These are phyloP conservation scores for Hemiscyllium ocellatum DNA, from an alignment of 2,113 vertebrate genomes.

Conservation along the genomic window DNA sequence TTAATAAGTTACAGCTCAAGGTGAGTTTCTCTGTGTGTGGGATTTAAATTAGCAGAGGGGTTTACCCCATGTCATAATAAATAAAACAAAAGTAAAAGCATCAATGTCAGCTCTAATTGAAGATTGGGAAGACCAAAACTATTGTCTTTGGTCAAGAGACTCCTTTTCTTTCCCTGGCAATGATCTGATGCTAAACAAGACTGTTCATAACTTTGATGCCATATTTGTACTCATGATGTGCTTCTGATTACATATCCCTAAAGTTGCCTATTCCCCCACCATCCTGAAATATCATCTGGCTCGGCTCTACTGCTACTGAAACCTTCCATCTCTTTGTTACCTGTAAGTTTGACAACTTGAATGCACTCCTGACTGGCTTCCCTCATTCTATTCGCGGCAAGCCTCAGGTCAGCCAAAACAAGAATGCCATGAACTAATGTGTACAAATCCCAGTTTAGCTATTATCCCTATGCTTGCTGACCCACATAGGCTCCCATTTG, in stretches of 20 bases:
- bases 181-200: not conserved
- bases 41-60: no score
- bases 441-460: no score
- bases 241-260: not conserved
- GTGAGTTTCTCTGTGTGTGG: no score
- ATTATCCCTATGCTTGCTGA: not conserved
- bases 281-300: not conserved
- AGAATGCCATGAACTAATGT: no score
- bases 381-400: not conserved
- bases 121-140: not conserved
- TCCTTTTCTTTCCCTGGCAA: not conserved
- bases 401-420: not conserved
- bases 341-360: not conserved
- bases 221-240: not conserved
- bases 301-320: not conserved
- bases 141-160: not conserved
- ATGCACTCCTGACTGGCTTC: not conserved
- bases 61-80: no score
- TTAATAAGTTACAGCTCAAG: no score
- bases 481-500: not conserved
- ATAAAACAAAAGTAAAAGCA: no score
- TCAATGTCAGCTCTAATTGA: not conserved
- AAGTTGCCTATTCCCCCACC: not conserved
- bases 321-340: not conserved
- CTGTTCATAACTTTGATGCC: not conserved